Conservation (phyloP, 2,888 invertebrate genomes). For the Trichogramma dendrolimi region DNA sequence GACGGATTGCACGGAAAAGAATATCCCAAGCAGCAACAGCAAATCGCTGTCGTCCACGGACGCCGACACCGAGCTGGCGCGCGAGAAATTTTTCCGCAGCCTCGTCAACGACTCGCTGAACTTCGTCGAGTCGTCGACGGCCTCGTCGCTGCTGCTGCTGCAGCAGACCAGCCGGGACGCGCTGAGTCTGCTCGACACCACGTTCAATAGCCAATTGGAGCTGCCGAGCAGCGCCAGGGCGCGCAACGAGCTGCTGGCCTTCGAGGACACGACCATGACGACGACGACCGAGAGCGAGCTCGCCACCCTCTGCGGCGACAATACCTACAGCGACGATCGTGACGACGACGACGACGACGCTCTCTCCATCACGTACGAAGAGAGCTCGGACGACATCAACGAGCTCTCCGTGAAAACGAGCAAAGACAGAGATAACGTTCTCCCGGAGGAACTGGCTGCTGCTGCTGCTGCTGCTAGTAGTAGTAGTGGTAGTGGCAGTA, state of each 20-base stretch:
- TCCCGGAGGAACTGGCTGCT: background rate
- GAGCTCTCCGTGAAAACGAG: conserved; percentile 16
- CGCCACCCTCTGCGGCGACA: conserved; percentile 17
- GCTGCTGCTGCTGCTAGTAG: background rate
- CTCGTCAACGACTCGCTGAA: conserved; percentile 43
- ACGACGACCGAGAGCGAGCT: conserved; percentile 20
- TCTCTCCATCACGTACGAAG: conserved; percentile 23
- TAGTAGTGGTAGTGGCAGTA: background rate
- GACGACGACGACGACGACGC: conserved; percentile 18
- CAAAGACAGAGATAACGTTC: background rate
- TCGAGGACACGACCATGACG: conserved; percentile 17
- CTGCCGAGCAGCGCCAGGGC: conserved; percentile 22
- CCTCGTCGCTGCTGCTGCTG: conserved; percentile 29
- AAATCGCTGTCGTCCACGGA: conserved; percentile 41
- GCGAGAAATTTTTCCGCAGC: conserved; percentile 43
- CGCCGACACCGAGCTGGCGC: conserved; percentile 38
- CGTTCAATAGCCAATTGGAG: conserved; percentile 7
- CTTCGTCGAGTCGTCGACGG: conserved; percentile 37
- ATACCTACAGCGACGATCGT: conserved; percentile 17
- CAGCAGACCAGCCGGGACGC: background rate
- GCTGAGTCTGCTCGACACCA: conserved; percentile 6
- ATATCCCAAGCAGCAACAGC: conserved; percentile 17
- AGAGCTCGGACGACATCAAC: conserved; percentile 18
- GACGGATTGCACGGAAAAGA: conserved; percentile 16
- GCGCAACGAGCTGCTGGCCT: conserved; percentile 25